phyloP scores from a whole-genome alignment of 2,113 vertebrate species.

The Tonatia bakeri region DNA sequence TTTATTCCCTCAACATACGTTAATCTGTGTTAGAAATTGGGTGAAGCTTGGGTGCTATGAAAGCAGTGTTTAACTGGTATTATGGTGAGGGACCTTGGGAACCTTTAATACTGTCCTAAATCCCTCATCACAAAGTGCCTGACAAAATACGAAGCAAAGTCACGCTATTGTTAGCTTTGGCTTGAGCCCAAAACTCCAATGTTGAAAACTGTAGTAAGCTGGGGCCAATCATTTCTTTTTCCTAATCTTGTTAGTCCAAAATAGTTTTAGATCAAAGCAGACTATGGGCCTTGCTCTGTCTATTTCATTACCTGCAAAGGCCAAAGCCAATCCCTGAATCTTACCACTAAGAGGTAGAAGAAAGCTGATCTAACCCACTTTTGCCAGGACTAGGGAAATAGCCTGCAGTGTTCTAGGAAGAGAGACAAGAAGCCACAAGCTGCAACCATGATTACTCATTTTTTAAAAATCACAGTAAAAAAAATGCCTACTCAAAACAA shows the following conservation, averaged over 20 bases:
- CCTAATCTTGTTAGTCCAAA: constrained; percentile 13
- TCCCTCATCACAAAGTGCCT: background rate
- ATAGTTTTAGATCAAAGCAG: background rate
- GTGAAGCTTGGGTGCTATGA: background rate
- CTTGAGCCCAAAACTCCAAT: background rate
- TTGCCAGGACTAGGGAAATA: background rate
- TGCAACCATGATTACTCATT: background rate
- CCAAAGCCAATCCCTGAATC: background rate
- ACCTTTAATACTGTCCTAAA: background rate
- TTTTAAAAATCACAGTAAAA: background rate
- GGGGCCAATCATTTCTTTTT: background rate
- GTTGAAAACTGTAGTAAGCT: background rate
- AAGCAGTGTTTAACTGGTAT: background rate
- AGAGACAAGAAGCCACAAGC: background rate
- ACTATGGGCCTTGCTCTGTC: background rate
- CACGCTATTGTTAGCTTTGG: background rate
- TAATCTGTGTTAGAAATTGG: background rate
- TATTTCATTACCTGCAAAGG: background rate
- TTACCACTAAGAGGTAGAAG: background rate
- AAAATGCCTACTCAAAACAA: background rate
- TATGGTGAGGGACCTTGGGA: background rate
- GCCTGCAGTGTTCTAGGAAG: background rate
- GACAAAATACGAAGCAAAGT: background rate
- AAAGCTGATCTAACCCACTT: background rate
- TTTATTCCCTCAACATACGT: background rate